phyloP scores from a whole-genome alignment of 2,888 invertebrate genomes.

The Ormyrus labotus region DNA sequence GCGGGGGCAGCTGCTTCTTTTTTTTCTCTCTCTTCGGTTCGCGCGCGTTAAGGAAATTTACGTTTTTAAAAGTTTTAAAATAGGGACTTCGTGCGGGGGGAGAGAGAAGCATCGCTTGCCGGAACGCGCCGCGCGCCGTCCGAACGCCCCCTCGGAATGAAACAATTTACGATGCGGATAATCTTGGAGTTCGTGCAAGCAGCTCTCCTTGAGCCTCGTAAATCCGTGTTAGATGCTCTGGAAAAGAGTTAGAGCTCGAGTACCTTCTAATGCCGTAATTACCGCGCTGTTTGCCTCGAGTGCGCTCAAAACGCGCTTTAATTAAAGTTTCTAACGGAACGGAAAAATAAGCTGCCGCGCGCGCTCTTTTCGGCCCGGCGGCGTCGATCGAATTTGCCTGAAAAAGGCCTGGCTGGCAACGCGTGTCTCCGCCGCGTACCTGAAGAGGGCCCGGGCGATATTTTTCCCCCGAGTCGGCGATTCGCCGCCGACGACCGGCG shows the following conservation, averaged over 20 bases:
- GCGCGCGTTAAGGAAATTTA: constrained; percentile 15
- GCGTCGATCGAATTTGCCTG: constrained; percentile 26
- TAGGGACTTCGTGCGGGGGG: neutral
- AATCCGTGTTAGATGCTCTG: constrained; percentile 7
- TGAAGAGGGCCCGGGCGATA: constrained; percentile 20
- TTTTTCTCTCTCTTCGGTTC: neutral
- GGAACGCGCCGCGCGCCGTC: no score
- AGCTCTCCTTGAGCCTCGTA: constrained; percentile 2
- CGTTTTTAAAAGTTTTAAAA: constrained; percentile 31
- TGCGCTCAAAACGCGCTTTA: neutral
- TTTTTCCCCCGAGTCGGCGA: neutral
- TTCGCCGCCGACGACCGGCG: neutral
- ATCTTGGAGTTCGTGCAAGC: constrained; percentile 9
- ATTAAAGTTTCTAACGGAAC: neutral
- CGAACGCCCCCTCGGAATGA: neutral
- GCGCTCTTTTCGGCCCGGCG: no score
- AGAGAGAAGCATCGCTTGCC: neutral
- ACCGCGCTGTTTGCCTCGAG: neutral
- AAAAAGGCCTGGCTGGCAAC: constrained; percentile 33
- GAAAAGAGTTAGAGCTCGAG: neutral
- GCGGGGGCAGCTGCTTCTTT: neutral
- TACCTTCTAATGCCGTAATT: constrained; percentile 5
- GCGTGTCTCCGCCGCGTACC: neutral
- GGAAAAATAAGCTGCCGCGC: no score
- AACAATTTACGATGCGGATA: constrained; percentile 33